phyloP scores from a whole-genome alignment of 2,888 invertebrate species.

The Argyresthia goedartella region DNA sequence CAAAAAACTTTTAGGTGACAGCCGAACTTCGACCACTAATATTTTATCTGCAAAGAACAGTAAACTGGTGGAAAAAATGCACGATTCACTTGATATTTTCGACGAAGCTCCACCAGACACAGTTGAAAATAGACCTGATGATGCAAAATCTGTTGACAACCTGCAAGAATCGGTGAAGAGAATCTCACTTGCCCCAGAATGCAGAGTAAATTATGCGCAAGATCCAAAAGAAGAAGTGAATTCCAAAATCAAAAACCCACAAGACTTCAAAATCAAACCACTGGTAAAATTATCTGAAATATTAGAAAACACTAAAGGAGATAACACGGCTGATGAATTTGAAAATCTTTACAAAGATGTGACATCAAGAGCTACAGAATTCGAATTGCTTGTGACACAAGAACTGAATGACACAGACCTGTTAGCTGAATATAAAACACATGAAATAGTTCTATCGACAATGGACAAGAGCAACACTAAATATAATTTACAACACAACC shows the following conservation, averaged over 20 bases:
- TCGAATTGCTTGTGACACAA: conserved; percentile 37
- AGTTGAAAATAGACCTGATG: no score
- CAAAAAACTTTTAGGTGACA: conserved; percentile 44
- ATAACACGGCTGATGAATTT: conserved; percentile 47
- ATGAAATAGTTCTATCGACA: conserved; percentile 7
- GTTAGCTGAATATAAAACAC: background rate
- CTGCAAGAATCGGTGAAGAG: conserved; percentile 13
- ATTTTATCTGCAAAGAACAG: conserved; percentile 22
- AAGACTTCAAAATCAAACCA: conserved; percentile 8
- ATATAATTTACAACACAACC: conserved; percentile 36
- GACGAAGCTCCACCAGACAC: conserved; percentile 42
- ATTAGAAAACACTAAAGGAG: background rate
- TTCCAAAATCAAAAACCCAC: background rate
- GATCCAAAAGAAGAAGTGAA: conserved; percentile 1
- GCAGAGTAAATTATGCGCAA: background rate
- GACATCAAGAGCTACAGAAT: conserved; percentile 43
- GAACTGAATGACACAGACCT: conserved; percentile 10
- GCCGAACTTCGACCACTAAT: conserved; percentile 27
- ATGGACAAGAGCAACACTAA: conserved; percentile 15
- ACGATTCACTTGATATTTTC: conserved; percentile 43
- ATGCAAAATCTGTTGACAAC: no score
- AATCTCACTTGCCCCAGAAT: background rate
- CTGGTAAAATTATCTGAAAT: background rate
- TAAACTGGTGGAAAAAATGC: conserved; percentile 25
- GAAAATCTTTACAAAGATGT: conserved; percentile 51